phyloP scores from a whole-genome alignment of 2,797 vertebrate genomes.

The Poecilia picta region DNA sequence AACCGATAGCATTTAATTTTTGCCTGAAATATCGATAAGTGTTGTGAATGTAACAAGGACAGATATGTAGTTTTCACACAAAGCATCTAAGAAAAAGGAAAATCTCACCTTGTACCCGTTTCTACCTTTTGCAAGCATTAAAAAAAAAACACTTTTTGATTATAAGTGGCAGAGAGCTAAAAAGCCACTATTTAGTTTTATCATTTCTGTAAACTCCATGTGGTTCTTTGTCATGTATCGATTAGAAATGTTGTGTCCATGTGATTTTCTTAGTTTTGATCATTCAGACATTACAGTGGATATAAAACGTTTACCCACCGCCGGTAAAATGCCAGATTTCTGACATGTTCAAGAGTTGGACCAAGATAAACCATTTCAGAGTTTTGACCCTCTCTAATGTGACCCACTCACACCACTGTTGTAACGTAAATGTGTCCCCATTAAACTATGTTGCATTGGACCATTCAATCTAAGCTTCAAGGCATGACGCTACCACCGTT shows the following conservation, averaged over 20 bases:
- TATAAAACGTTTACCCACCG: background rate
- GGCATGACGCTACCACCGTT: background rate
- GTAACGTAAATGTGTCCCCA: background rate
- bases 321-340: background rate
- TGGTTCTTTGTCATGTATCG: conserved; percentile 10
- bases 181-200: conserved; percentile 2
- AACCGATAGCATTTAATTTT: conserved; percentile 26
- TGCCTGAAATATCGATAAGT: conserved; percentile 19
- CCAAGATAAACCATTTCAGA: conserved; percentile 8
- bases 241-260: conserved; percentile 13
- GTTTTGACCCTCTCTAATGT: background rate
- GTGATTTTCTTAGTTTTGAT: conserved; percentile 25
- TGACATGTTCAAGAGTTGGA: background rate
- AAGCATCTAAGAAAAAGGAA: conserved; percentile 22
- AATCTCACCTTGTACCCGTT: conserved; percentile 21
- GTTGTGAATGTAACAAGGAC: conserved; percentile 55
- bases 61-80: conserved; percentile 33
- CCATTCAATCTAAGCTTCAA: background rate
- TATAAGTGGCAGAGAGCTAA: conserved; percentile 17
- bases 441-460: background rate
- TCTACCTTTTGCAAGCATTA: conserved; percentile 8
- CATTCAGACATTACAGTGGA: conserved; percentile 9
- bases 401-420: background rate
- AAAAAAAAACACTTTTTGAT: conserved; percentile 18
- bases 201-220: conserved; percentile 10